Base-by-base conservation (phyloP, 2,888 invertebrate species). In the Leptura quadrifasciata region DNA sequence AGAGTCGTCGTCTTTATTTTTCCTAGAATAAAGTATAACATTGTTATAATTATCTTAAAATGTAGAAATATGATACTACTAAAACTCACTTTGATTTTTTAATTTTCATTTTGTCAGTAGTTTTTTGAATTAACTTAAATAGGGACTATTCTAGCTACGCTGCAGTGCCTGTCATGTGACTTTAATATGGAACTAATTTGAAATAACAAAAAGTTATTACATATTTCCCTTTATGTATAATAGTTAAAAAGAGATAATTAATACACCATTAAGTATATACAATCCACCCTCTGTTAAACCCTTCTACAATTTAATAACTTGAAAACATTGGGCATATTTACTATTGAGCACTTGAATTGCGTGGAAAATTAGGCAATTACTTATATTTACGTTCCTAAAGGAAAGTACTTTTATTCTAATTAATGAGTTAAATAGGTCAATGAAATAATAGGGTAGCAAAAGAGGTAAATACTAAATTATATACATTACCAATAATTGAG, bases 131-230 rank as follows among this genome's bases (percentile, higher is more conserved):
- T 47, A n/a, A 2, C 47, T 47, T 47, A 47, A 6, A 5, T n/a
- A 2, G n/a, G 17, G n/a, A n/a, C n/a, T 47, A 47, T 12, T 47
- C 47, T 47, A 47, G 27, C 6, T 20, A 47, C 2, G 18, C 2
- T 20, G 17, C 6, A 20, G 20, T 20, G 57, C 21, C 35, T 72
- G 72, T 76, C 75, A 76, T 76, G 75, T 76, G 75, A 76, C 75
- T 75, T 8, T 57, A 20, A 63, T n/a, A 47, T 47, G 15, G 5
- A n/a, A 47, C 47, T 47, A 47, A n/a, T 47, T 5, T 0, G 15
- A n/a, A n/a, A 31, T 31, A 61, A 61, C 8, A 31, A 8, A 27
- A 31, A 61, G 24, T 61, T 61, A 9, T 8, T 31, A 27, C 31
- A n/a, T 10, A 31, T 27, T 61, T 27, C 31, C 10, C 31, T 6